A percentile compares a stretch with the other conserved stretches of the same genome.
Conservation (phyloP, 2,113 vertebrate genomes). For the Sinocyclocheilus anshuiensis region DNA sequence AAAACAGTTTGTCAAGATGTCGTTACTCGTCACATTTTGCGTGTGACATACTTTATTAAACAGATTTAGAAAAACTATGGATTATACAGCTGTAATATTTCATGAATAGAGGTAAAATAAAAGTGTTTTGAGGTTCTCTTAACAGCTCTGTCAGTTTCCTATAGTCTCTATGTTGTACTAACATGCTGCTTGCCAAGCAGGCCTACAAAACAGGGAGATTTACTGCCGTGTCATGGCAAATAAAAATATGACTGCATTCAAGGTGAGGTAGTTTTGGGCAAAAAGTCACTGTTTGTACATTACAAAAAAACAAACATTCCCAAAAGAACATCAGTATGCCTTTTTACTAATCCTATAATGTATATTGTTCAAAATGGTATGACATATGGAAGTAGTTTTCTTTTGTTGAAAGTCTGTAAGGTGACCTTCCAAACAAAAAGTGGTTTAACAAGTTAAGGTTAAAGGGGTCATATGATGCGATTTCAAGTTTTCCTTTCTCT, state of each 20-base stretch:
- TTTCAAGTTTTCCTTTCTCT: too few relatives aligned
- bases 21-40: background rate
- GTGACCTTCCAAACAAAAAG: background rate
- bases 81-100: background rate
- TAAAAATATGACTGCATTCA: constrained; percentile 48
- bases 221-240: constrained; percentile 55
- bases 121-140: constrained; percentile 23
- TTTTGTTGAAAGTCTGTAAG: background rate
- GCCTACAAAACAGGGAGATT: constrained; percentile 62
- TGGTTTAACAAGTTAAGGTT: background rate
- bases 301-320: background rate
- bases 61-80: too few relatives aligned
- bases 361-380: background rate
- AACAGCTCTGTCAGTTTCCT: constrained; percentile 27
- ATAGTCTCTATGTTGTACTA: constrained; percentile 38
- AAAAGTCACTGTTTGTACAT: constrained; percentile 20
- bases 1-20: background rate
- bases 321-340: background rate
- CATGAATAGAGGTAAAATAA: background rate
- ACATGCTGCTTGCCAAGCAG: constrained; percentile 34
- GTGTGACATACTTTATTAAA: background rate
- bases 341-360: background rate
- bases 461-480: too few relatives aligned
- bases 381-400: background rate
- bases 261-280: background rate